Evolutionary conservation across 2,888 invertebrate species (phyloP), one percentile per base, ranked within the genome.

Genomic region (Platerodrilus igneus): DNA sequence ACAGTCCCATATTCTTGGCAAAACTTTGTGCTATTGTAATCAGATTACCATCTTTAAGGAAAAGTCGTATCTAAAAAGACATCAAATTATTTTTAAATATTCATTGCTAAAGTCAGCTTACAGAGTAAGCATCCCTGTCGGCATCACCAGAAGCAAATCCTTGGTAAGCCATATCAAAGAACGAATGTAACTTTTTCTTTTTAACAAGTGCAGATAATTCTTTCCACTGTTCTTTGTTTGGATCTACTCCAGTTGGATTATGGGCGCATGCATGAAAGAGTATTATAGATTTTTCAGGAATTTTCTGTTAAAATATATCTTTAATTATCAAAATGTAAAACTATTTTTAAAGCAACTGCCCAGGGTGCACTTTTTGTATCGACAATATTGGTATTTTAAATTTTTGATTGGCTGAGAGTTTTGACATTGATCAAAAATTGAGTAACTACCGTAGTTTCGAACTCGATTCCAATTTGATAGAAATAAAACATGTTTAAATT

Each of bases 141-240:
- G 88, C 81, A 65, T 85, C 81, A 36, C 97, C 90, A 36, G 88
- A 87, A 4, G 93, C 93, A 70, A 94, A 94, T 20, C 93, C 94
- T 73, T 97, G 97, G 72, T 97, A 97, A 20, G 97, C 97, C 94
- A 96, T 93, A 70, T 99, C 97, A 66, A 97, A 93, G 76, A 84
- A 97, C 16, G 94, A 89, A 63, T 86, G 86, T 11, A 96, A 67
- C 36, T 91, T 83, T 57, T 73, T 79, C 45, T 82, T 75, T 66
- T 90, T 93, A 44, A 95, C 78, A 3, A 92, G 69, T 53, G 78
- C 65, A 1, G 92, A 91, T 2, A 97, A 72, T 68, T 92, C 85
- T 38, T 78, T 72, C 97, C 97, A 99, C 63, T 95, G 91, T 39
- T 87, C 85, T 4, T 76, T 77, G 45, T 72, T 81, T 2, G 93